phyloP scores from a whole-genome alignment of 2,113 vertebrate genomes.

The Terrapene triunguis region DNA sequence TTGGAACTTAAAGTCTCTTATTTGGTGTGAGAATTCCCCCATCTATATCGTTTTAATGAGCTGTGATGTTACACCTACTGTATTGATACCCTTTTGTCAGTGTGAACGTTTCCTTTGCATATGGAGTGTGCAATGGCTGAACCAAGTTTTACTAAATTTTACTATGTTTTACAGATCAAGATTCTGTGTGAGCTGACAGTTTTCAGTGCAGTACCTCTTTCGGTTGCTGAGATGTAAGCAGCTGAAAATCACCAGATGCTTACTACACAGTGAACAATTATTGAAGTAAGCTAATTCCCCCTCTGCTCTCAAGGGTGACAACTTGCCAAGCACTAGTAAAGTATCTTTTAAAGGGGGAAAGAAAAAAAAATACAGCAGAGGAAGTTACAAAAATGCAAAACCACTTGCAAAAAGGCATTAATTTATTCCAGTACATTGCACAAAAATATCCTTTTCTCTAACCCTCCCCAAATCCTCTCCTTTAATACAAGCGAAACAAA shows the following conservation, averaged over 20 bases:
- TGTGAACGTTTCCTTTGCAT: neutral
- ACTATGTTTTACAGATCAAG: neutral
- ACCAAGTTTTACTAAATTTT: fast-evolving
- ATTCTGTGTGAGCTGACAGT: neutral
- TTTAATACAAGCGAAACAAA: neutral
- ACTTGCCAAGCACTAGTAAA: neutral
- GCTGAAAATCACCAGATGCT: neutral
- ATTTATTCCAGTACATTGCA: neutral
- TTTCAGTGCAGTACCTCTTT: neutral
- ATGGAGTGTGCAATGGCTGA: fast-evolving
- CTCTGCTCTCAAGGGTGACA: neutral
- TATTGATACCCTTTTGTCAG: neutral
- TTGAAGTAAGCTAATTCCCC: neutral
- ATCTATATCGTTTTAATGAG: fast-evolving
- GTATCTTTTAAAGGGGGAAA: neutral
- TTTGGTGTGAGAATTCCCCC: neutral
- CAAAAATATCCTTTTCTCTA: neutral
- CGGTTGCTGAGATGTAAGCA: neutral
- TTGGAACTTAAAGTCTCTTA: neutral
- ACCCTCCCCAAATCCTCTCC: neutral
- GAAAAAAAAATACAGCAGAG: neutral
- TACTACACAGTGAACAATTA: neutral
- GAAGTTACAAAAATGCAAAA: neutral
- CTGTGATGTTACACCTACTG: neutral
- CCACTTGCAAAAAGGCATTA: neutral